A percentile compares a stretch with the other conserved stretches of the same genome.
Evolutionary conservation across 2,797 vertebrate species (phyloP).

Genomic region (Ispidina lecontei): DNA sequence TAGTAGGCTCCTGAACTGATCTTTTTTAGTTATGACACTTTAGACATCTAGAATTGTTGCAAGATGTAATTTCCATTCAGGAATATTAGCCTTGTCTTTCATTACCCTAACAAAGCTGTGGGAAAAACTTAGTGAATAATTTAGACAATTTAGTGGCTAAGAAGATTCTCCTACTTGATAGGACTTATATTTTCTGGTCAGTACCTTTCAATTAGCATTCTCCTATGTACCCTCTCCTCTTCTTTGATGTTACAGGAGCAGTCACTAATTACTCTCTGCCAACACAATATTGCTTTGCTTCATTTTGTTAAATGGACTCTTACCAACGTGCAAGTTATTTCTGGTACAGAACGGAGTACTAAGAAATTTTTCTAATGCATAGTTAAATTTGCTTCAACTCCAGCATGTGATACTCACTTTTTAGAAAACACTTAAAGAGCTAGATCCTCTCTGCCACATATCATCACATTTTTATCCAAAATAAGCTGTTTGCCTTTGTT

Average conservation of each 20-base stretch:
- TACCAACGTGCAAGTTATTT: neutral
- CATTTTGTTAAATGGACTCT: neutral
- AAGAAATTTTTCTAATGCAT: neutral
- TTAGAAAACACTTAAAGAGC: neutral
- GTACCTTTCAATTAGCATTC: neutral
- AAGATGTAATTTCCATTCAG: neutral
- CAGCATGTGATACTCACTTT: neutral
- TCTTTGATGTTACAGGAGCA: neutral
- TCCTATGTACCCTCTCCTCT: neutral
- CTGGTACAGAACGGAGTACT: neutral
- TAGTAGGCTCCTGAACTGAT: neutral
- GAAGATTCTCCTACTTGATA: neutral
- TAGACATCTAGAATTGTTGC: neutral
- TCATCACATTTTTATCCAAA: neutral
- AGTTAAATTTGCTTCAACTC: neutral
- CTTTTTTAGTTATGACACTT: neutral
- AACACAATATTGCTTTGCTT: neutral
- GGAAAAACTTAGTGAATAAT: neutral
- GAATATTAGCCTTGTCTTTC: neutral
- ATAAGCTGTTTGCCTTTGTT: neutral
- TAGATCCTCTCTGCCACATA: neutral
- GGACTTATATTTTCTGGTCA: neutral
- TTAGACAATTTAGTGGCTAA: neutral
- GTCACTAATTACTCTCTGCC: neutral
- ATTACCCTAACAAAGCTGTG: neutral